A percentile compares a stretch with the other conserved stretches of the same genome.
Evolutionary conservation across 2,888 invertebrate genomes (phyloP).

Genomic region (Phaedon cochleariae): DNA sequence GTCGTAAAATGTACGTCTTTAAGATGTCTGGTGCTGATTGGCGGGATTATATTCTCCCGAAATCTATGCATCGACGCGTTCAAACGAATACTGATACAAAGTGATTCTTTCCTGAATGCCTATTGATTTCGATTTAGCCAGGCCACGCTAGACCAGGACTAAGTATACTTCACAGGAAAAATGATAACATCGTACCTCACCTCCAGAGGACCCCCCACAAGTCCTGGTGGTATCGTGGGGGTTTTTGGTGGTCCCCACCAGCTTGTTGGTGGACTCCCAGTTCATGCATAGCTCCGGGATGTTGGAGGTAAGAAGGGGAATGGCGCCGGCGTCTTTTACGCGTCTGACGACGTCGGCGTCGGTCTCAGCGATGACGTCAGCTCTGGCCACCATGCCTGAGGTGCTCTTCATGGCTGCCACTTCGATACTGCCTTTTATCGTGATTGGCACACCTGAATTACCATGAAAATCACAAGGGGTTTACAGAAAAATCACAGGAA

Average conservation of each 20-base stretch:
- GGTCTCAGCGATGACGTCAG: conserved; percentile 63
- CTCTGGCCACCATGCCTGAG: conserved; percentile 69
- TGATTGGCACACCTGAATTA: conserved; percentile 85
- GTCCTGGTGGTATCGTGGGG: conserved; percentile 80
- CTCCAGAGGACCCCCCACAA: conserved; percentile 89
- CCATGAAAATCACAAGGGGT: too few relatives aligned
- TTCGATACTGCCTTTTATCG: conserved; percentile 75
- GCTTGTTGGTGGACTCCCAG: conserved; percentile 83
- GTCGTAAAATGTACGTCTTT: too few relatives aligned
- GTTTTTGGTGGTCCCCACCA: conserved; percentile 82
- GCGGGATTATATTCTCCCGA: too few relatives aligned
- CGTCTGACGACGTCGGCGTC: conserved; percentile 76
- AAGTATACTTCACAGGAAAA: too few relatives aligned
- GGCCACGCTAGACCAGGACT: too few relatives aligned
- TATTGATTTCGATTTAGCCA: too few relatives aligned
- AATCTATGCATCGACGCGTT: too few relatives aligned
- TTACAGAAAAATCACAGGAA: too few relatives aligned
- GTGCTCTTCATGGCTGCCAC: conserved; percentile 67
- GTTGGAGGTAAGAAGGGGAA: conserved; percentile 83
- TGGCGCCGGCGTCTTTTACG: conserved; percentile 71
- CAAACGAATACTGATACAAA: too few relatives aligned
- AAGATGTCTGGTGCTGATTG: too few relatives aligned
- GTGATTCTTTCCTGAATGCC: too few relatives aligned
- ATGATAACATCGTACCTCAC: too few relatives aligned
- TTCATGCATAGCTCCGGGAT: conserved; percentile 90